Evolutionary conservation across 2,113 vertebrate species (phyloP).

Genomic region (Plotosus lineatus): DNA sequence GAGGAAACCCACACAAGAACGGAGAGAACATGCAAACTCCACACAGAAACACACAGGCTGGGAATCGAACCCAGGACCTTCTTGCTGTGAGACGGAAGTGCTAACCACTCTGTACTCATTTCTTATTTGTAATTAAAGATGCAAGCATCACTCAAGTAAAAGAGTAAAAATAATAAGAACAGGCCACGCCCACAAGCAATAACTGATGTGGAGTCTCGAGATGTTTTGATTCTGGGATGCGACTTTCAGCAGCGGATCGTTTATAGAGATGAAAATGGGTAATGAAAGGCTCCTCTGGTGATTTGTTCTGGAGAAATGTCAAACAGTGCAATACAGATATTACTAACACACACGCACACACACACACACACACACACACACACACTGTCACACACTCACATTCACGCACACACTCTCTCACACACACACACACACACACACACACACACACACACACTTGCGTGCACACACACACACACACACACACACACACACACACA

Average conservation of each 20-base stretch:
- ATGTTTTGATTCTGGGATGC: background rate
- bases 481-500: no score
- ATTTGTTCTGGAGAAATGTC: background rate
- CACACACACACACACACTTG: no score
- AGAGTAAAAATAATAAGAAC: background rate
- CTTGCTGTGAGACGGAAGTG: no score
- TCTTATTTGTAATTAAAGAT: no score
- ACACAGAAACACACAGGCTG: no score
- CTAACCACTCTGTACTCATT: no score
- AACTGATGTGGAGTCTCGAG: background rate
- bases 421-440: no score
- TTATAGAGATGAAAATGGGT: background rate
- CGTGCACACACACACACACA: no score
- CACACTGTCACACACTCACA: constrained; percentile 12
- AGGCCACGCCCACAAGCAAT: background rate
- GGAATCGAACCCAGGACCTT: no score
- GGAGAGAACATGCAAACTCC: no score
- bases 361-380: constrained; percentile 3
- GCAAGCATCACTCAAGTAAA: no score
- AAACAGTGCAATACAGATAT: background rate
- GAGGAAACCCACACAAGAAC: no score
- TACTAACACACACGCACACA: background rate
- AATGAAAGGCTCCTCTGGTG: background rate
- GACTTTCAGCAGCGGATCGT: background rate
- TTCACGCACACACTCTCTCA: constrained; percentile 9